Percentiles rank a stretch among this genome's conserved stretches.
Evolutionary conservation across 1,140 invertebrate genomes (phyloP).

Genomic region (Drosophila ambigua): DNA sequence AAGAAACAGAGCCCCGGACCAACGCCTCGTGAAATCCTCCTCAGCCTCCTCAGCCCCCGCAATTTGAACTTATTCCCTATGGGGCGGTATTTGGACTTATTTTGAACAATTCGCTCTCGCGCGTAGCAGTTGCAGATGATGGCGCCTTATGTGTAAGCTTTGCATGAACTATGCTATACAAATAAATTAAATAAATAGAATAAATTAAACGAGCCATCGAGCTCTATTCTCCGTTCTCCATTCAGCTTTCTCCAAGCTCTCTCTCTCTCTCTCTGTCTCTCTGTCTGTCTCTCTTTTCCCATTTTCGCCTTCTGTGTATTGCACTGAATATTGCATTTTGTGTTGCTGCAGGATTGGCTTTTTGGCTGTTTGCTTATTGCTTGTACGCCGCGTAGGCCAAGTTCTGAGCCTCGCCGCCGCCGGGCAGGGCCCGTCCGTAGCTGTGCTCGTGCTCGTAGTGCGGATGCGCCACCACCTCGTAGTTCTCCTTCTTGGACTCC

Average conservation of each 20-base stretch:
- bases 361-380: conserved; percentile 64
- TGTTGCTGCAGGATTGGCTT: conserved; percentile 22
- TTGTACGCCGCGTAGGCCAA: conserved; percentile 87
- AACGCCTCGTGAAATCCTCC: not conserved
- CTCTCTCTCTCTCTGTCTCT: conserved; percentile 12
- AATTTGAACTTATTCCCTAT: conserved; percentile 53
- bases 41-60: not conserved
- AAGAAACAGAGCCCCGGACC: conserved; percentile 9
- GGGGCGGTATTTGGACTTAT: conserved; percentile 10
- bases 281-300: not conserved
- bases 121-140: conserved; percentile 32
- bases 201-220: conserved; percentile 63
- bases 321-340: conserved; percentile 63
- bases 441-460: conserved; percentile 87
- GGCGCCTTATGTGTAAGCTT: conserved; percentile 61
- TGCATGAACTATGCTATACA: conserved; percentile 71
- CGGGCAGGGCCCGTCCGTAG: conserved; percentile 85
- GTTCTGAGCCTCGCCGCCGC: conserved; percentile 85
- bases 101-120: conserved; percentile 5
- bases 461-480: conserved; percentile 90
- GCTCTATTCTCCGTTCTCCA: not conserved
- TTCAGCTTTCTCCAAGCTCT: conserved; percentile 1
- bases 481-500: conserved; percentile 88
- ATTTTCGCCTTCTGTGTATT: conserved; percentile 63
- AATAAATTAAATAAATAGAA: conserved; percentile 82